These are phyloP conservation scores for Sphaeridia pumilis DNA, from an alignment of 2,888 invertebrate genomes.

Conservation along the genomic window DNA sequence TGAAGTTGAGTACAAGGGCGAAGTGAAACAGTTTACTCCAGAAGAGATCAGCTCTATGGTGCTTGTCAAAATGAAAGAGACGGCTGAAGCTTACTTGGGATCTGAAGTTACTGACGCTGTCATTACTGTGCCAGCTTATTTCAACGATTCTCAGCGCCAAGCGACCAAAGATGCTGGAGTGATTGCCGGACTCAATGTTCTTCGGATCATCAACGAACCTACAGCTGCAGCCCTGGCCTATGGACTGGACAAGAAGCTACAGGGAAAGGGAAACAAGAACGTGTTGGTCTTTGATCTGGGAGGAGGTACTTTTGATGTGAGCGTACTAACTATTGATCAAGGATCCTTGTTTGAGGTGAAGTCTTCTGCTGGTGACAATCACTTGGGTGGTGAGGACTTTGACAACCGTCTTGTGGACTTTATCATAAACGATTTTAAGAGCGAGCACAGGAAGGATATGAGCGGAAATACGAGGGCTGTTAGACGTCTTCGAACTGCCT, in stretches of 20 bases:
- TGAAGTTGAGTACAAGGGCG: neutral
- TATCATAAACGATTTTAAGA: no score
- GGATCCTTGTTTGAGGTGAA: conserved; percentile 57
- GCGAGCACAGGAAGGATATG: neutral
- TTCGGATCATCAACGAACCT: conserved; percentile 81
- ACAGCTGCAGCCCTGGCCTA: conserved; percentile 79
- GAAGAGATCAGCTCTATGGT: no score
- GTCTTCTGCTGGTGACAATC: conserved; percentile 61
- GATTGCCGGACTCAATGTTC: conserved; percentile 72
- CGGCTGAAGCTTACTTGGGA: no score
- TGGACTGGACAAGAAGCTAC: conserved; percentile 50
- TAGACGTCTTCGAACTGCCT: neutral
- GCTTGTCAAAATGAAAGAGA: no score
- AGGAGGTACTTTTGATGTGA: no score
- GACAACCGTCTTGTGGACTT: no score
- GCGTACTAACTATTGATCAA: conserved; percentile 44
- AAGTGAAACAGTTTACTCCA: conserved; percentile 81
- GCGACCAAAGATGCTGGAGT: conserved; percentile 72
- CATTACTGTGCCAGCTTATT: no score
- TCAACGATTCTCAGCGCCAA: conserved; percentile 63
- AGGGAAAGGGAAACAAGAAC: no score
- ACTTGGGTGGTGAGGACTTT: conserved; percentile 62
- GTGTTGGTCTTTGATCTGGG: no score
- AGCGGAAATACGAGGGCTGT: neutral
- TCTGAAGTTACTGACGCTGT: no score